Percentiles rank a stretch among this genome's conserved stretches.
These are phyloP conservation scores for Chrysaora quinquecirrha DNA, from an alignment of 30 jellyfish, hydroid and myxozoan species.

Conservation along the genomic window DNA sequence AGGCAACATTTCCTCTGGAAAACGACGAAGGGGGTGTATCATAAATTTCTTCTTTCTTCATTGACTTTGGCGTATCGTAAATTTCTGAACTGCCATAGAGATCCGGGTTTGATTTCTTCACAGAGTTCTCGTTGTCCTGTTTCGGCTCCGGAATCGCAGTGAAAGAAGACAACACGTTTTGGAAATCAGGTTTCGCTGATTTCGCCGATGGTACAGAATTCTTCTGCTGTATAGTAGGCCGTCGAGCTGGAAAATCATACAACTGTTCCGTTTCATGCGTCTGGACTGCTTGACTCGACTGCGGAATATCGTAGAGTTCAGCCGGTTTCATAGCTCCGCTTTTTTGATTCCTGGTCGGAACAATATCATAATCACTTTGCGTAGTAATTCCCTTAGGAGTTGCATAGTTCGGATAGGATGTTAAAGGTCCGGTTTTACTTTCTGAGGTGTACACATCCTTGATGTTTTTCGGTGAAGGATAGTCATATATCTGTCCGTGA, in stretches of 20 bases:
- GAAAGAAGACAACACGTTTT: slow-evolving; percentile 53
- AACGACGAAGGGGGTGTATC: slow-evolving; percentile 26
- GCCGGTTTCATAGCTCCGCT: slow-evolving; percentile 21
- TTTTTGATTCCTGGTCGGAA: slow-evolving; percentile 32
- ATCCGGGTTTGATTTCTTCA: neutral
- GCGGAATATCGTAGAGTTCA: slow-evolving; percentile 65
- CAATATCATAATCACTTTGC: slow-evolving; percentile 46
- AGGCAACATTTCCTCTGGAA: neutral
- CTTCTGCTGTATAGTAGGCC: slow-evolving; percentile 41
- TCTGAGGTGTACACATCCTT: slow-evolving; percentile 65
- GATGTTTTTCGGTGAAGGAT: slow-evolving; percentile 65
- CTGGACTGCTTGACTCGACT: slow-evolving; percentile 9
- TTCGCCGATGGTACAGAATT: slow-evolving; percentile 13
- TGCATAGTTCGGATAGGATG: slow-evolving; percentile 20
- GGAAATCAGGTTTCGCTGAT: slow-evolving; percentile 43
- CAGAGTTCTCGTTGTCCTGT: slow-evolving; percentile 8
- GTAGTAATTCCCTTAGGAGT: neutral
- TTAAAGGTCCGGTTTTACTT: neutral
- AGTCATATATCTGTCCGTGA: slow-evolving; percentile 61
- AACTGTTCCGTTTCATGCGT: slow-evolving; percentile 13
- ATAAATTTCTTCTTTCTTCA: slow-evolving; percentile 24
- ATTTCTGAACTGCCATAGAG: slow-evolving; percentile 1
- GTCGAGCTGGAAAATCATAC: slow-evolving; percentile 59
- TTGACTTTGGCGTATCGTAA: slow-evolving; percentile 62
- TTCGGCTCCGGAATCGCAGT: slow-evolving; percentile 58